These are phyloP conservation scores for Cettia cetti DNA, from an alignment of 2,113 vertebrate genomes.

Conservation along the genomic window DNA sequence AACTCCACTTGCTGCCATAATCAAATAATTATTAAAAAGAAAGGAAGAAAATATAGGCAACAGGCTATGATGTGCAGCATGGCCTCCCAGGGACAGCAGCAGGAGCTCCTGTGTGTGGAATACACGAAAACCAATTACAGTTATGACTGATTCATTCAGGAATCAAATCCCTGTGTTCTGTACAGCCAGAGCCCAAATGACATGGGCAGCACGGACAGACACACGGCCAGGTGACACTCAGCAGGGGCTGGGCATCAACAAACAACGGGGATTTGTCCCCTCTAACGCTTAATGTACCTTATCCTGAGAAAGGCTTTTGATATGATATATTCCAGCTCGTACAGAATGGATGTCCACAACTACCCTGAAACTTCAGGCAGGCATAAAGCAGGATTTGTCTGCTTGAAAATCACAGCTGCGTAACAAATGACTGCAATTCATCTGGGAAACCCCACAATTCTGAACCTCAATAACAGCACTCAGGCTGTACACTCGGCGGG, in stretches of 20 bases:
- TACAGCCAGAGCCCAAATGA: neutral
- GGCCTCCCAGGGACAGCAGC: neutral
- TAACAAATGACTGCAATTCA: neutral
- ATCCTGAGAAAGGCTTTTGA: neutral
- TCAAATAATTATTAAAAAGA: neutral
- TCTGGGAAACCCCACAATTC: neutral
- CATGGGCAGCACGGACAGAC: fast-evolving
- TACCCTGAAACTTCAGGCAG: neutral
- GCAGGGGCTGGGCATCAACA: neutral
- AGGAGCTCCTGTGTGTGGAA: neutral
- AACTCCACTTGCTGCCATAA: neutral
- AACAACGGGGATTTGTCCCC: fast-evolving
- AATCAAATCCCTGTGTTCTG: neutral
- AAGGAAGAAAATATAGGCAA: neutral
- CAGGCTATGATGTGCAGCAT: neutral
- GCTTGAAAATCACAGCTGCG: neutral
- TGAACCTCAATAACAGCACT: neutral
- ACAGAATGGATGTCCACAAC: fast-evolving
- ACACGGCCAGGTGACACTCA: no score
- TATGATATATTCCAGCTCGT: no score
- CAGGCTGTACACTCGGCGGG: neutral
- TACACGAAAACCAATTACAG: fast-evolving
- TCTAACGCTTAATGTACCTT: neutral
- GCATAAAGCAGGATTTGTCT: neutral
- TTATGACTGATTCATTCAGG: neutral